A percentile compares a stretch with the other conserved stretches of the same genome.
Evolutionary conservation across 1,140 invertebrate genomes (phyloP).

Genomic region (Drosophila insularis): DNA sequence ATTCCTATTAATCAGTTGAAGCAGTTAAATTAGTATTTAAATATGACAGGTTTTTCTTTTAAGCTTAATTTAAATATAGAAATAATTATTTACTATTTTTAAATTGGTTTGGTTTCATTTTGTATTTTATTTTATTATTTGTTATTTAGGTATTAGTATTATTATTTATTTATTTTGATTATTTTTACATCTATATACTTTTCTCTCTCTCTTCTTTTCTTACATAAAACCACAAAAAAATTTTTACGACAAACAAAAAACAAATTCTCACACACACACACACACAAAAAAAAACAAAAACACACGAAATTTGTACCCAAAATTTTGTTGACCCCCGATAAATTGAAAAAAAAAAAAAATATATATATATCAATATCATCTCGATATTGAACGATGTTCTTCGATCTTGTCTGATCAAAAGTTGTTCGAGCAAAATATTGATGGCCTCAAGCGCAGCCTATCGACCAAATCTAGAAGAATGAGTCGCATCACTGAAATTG

Average conservation of each 20-base stretch:
- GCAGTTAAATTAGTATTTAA: background rate
- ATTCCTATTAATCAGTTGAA: background rate
- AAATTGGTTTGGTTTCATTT: slow-evolving; percentile 27
- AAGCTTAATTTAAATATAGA: slow-evolving; percentile 28
- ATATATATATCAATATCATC: slow-evolving; percentile 13
- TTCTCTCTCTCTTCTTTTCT: slow-evolving; percentile 26
- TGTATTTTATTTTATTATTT: slow-evolving; percentile 7
- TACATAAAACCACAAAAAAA: slow-evolving; percentile 19
- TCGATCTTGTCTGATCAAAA: slow-evolving; percentile 73
- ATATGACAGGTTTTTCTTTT: background rate
- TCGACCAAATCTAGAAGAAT: slow-evolving; percentile 89
- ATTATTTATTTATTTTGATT: slow-evolving; percentile 66
- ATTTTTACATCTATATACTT: slow-evolving; percentile 67
- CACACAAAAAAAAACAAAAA: too few species aligned
- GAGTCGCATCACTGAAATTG: slow-evolving; percentile 91
- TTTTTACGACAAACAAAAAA: slow-evolving; percentile 28
- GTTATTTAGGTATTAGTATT: slow-evolving; percentile 34
- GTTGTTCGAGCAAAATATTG: slow-evolving; percentile 94
- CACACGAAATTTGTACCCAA: slow-evolving; percentile 26
- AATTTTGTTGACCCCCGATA: slow-evolving; percentile 15
- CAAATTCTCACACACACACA: slow-evolving; percentile 11
- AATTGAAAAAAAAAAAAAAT: slow-evolving; percentile 17
- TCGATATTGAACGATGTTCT: too few species aligned
- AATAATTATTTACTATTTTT: slow-evolving; percentile 9
- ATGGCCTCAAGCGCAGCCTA: slow-evolving; percentile 90